phyloP scores from a whole-genome alignment of 2,888 invertebrate genomes.

The Diaprepes abbreviatus region DNA sequence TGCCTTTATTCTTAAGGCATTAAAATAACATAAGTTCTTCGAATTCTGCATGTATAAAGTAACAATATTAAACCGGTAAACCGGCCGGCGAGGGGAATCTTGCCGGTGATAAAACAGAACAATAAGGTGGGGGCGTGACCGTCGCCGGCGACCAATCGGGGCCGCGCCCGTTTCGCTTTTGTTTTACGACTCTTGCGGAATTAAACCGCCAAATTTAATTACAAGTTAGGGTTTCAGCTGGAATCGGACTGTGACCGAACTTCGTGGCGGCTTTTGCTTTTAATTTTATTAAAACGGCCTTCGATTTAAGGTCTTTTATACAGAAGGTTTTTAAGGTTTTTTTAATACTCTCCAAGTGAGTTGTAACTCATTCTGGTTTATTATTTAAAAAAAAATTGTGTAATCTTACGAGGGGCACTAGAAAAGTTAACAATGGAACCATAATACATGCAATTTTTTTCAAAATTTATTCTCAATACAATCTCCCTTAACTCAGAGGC shows the following conservation, averaged over 20 bases:
- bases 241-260: constrained; percentile 54
- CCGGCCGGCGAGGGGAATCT: constrained; percentile 47
- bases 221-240: constrained; percentile 59
- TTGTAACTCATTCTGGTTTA: too few relatives aligned
- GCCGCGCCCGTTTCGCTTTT: constrained; percentile 59
- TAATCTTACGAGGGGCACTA: too few relatives aligned
- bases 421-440: too few relatives aligned
- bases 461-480: too few relatives aligned
- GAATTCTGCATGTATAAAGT: constrained; percentile 39
- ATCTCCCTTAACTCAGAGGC: too few relatives aligned
- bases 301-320: constrained; percentile 11
- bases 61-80: constrained; percentile 37
- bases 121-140: constrained; percentile 61
- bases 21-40: constrained; percentile 36
- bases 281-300: constrained; percentile 21
- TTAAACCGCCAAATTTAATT: constrained; percentile 67
- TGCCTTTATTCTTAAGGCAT: constrained; percentile 2
- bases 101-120: constrained; percentile 60
- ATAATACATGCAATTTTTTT: too few relatives aligned
- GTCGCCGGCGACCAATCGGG: constrained; percentile 60
- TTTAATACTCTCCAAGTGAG: too few relatives aligned
- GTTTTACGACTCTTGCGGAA: constrained; percentile 64
- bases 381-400: too few relatives aligned
- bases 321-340: neutral
- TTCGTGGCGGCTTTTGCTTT: constrained; percentile 25